Base-by-base conservation (phyloP, 2,888 invertebrate species). In the Exephanes ischioxanthus region DNA sequence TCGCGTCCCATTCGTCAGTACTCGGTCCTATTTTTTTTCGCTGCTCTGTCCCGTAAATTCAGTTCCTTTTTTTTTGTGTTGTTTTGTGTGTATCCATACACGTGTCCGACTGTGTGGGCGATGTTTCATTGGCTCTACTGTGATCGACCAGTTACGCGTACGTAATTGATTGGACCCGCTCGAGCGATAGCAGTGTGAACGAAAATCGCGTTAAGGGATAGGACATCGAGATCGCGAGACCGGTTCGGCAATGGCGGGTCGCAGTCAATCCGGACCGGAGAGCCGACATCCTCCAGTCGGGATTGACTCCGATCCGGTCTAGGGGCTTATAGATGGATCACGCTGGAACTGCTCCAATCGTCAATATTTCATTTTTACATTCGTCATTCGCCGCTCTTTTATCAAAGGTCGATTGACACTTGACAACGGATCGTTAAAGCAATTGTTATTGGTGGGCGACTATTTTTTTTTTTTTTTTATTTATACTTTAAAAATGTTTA, bases 121-220 rank as follows among this genome's bases (percentile, higher is more conserved):
- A 55, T 75, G n/a, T 61, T 30, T 48, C 55, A 37, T 58, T 55
- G 16, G 37, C 14, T 71, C 22, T 45, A 7, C 41, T 45, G 19
- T 51, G 55, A 76, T 84, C 71, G 76, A 48, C 67, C n/a, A 22
- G 37, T 72, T n/a, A 72, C 67, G 72, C 51, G 72, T 58, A 58
- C 67, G 71, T 11, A 55, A 76, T 80, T 55, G 66, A 66, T 84
- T 66, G 19, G 61, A 48, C 48, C 11, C 45, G 14, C 51, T 61
- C 9, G 58, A n/a, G 19, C 48, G 58, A 26, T 58, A 26, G 4
- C 14, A 14, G 22, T 61, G 45, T 63, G 63, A 70, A 30, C 30
- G 19, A 48, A 30, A 70, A 75, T 76, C 68, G 71, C 55, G 71
- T 66, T 76, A 41, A 58, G 22, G 58, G 70, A 63, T 51, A 51